Conservation (phyloP, 2,113 vertebrate genomes). For the Melanerpes aurifrons region DNA sequence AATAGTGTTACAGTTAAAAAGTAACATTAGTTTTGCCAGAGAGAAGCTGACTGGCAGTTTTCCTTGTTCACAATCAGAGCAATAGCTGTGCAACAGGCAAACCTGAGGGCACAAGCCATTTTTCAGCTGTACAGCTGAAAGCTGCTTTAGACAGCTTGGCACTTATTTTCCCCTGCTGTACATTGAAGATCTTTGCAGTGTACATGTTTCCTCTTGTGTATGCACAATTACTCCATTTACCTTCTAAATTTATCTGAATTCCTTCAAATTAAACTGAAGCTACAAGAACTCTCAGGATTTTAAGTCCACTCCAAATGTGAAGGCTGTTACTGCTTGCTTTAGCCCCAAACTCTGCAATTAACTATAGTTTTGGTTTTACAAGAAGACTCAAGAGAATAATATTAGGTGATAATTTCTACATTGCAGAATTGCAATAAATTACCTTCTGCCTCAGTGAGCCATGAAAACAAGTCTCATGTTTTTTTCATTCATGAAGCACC, state of each 20-base stretch:
- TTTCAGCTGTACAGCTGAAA: conserved; percentile 7
- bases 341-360: not conserved
- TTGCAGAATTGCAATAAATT: not conserved
- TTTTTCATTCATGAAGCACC: not conserved
- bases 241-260: not conserved
- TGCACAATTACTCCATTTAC: not conserved
- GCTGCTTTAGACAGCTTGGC: not conserved
- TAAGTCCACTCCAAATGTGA: not conserved
- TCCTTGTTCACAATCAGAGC: conserved; percentile 1
- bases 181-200: not conserved
- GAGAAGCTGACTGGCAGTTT: not conserved
- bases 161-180: not conserved
- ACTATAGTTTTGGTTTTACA: not conserved
- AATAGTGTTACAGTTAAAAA: not conserved
- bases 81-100: conserved; percentile 31
- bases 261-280: not conserved
- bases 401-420: not conserved
- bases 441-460: not conserved
- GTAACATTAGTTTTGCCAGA: not conserved
- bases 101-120: not conserved
- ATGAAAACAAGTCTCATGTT: not conserved
- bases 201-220: not conserved
- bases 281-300: not conserved
- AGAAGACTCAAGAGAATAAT: not conserved
- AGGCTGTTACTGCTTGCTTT: not conserved